Base-by-base conservation (phyloP, 2,797 vertebrate species). In the Poecilia wingei region DNA sequence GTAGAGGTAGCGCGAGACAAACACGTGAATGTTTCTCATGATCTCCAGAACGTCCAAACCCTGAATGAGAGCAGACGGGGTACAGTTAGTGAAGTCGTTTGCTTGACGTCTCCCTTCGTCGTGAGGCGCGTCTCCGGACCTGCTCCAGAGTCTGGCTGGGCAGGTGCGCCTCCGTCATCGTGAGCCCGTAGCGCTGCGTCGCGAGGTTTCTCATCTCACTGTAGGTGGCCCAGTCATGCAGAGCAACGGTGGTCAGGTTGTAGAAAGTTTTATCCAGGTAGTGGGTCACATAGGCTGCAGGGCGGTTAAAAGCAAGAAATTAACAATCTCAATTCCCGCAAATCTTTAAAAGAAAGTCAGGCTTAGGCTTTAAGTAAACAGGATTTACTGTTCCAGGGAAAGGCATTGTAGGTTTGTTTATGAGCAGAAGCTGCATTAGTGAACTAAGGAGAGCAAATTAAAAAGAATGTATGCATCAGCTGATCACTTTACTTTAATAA, bases 161-260 rank as follows among this genome's bases (percentile, higher is more conserved):
- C 79, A 99, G 97, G 88, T 99, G 97, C 1, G 98, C 97, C 92
- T 99, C 98, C 0, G 98, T 98, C 98, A 99, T 99, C 0, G 92
- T 95, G 33, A 99, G 95, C 28, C 98, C 97, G 6, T 99, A 99
- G 79, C 97, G 98, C 74, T 99, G 98, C 0, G 97, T 98, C 39
- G 98, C 98, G 6, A 99, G 94, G 91, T 98, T 99, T 74, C 98
- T 97, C 98, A 99, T 99, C 94, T 99, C 98, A n/a, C 98, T 99
- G 89, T 99, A 99, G 20, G 98, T 99, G 89, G 98, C 98, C 98
- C 98, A 99, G 91, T 99, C 98, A 13, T 99, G 98, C 80, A 99
- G 97, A 83, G 98, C 98, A 31, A 99, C 98, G 0, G 98, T 99
- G 0, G 98, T 99, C 78, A 99, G 93, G 89, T 99, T 99, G 94